A percentile compares a stretch with the other conserved stretches of the same genome.
Evolutionary conservation across 2,888 invertebrate genomes (phyloP).

Genomic region (Lissonota sp.): DNA sequence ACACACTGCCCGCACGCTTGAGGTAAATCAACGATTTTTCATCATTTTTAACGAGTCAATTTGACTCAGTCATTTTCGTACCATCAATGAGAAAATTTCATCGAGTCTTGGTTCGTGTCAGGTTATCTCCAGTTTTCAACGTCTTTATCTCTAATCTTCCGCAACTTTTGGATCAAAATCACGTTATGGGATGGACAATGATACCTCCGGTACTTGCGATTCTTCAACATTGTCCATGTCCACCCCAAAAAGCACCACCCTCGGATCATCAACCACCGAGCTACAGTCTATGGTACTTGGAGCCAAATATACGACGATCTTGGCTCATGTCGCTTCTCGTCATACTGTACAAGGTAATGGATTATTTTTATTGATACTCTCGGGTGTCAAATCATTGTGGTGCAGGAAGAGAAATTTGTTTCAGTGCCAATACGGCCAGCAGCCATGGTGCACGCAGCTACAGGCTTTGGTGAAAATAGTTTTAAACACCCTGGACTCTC

Average conservation of each 20-base stretch:
- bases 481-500: slow-evolving; percentile 95
- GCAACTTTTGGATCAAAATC: slow-evolving; percentile 97
- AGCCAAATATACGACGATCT: slow-evolving; percentile 93
- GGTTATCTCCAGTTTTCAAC: slow-evolving; percentile 97
- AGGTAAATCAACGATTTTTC: slow-evolving; percentile 85
- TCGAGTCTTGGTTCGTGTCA: slow-evolving; percentile 76
- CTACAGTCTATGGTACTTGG: slow-evolving; percentile 95
- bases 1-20: slow-evolving; percentile 93
- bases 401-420: slow-evolving; percentile 73
- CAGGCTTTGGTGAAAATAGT: slow-evolving; percentile 94
- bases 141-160: slow-evolving; percentile 97
- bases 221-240: slow-evolving; percentile 93
- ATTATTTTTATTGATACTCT: slow-evolving; percentile 1
- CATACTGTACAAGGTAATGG: slow-evolving; percentile 95
- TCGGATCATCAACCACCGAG: slow-evolving; percentile 87
- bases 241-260: slow-evolving; percentile 86
- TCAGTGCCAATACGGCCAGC: slow-evolving; percentile 91
- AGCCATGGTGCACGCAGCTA: slow-evolving; percentile 89
- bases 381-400: background rate
- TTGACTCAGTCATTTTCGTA: background rate
- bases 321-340: slow-evolving; percentile 98
- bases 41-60: slow-evolving; percentile 33
- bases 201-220: slow-evolving; percentile 93
- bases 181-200: slow-evolving; percentile 95
- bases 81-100: background rate